A percentile compares a stretch with the other conserved stretches of the same genome.
Evolutionary conservation across 1,140 invertebrate species (phyloP).

Genomic region (Diabrotica virgifera): DNA sequence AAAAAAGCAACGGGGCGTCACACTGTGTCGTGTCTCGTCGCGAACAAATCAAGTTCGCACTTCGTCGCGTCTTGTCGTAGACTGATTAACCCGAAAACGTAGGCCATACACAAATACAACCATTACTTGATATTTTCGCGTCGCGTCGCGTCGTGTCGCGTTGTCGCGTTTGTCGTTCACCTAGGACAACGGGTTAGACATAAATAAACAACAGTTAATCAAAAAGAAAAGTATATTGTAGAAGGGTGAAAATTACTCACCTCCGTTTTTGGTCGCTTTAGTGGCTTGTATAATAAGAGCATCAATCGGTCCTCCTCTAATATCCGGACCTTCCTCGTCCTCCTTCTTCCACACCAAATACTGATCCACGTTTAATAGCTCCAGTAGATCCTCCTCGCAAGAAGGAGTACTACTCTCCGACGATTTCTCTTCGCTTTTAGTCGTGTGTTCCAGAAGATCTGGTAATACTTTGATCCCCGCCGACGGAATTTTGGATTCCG

Average conservation of each 20-base stretch:
- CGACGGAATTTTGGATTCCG: constrained; percentile 42
- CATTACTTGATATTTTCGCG: no score
- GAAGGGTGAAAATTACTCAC: constrained; percentile 25
- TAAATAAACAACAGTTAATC: constrained; percentile 7
- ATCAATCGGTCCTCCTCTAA: constrained; percentile 86
- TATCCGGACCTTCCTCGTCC: constrained; percentile 81
- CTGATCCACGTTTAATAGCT: constrained; percentile 76
- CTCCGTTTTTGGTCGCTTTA: constrained; percentile 82
- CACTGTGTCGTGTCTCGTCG: no score
- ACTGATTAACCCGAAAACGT: no score
- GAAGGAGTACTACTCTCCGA: constrained; percentile 25
- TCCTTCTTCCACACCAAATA: constrained; percentile 75
- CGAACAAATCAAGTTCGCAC: no score
- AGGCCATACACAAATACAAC: no score
- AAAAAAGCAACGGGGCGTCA: no score
- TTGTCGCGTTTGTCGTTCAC: no score
- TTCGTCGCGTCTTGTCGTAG: no score
- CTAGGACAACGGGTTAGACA: no score
- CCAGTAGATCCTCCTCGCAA: constrained; percentile 56
- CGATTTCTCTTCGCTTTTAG: constrained; percentile 30
- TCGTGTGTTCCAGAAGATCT: constrained; percentile 44
- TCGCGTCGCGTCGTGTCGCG: no score
- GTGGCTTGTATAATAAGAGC: constrained; percentile 91
- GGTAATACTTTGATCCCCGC: constrained; percentile 39
- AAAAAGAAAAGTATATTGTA: constrained; percentile 5